phyloP scores from a whole-genome alignment of 2,888 invertebrate species.

The Hypomecis punctinalis region DNA sequence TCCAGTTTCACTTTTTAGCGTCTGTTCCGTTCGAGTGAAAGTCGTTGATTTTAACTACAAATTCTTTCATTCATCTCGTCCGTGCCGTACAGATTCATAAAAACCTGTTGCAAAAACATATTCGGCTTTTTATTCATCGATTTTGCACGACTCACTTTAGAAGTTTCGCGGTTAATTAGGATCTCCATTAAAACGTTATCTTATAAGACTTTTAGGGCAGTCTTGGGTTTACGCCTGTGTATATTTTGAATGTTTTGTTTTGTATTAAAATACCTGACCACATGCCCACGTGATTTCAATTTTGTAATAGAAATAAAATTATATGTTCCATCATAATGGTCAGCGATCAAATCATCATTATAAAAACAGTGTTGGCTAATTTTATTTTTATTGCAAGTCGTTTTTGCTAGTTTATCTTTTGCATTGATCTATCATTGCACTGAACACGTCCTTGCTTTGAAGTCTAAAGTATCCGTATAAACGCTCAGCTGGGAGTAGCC shows the following conservation, averaged over 20 bases:
- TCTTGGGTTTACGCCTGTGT: slow-evolving; percentile 12
- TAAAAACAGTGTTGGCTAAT: slow-evolving; percentile 30
- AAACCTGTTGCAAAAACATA: slow-evolving; percentile 33
- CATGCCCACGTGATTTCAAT: slow-evolving; percentile 1
- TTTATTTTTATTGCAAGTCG: slow-evolving; percentile 26
- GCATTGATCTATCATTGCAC: slow-evolving; percentile 44
- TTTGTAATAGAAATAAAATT: slow-evolving; percentile 20
- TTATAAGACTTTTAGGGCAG: slow-evolving; percentile 15
- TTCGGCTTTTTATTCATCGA: slow-evolving; percentile 29
- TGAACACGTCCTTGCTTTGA: slow-evolving; percentile 53
- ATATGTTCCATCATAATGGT: slow-evolving; percentile 11
- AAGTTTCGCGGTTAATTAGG: slow-evolving; percentile 40
- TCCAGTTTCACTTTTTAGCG: slow-evolving; percentile 83
- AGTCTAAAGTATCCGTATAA: slow-evolving; percentile 55
- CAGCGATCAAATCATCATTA: slow-evolving; percentile 28
- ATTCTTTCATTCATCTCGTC: slow-evolving; percentile 75
- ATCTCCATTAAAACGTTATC: slow-evolving; percentile 28
- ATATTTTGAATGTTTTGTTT: slow-evolving; percentile 18
- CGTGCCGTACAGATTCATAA: slow-evolving; percentile 51
- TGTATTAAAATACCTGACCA: slow-evolving; percentile 2
- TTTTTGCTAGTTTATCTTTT: slow-evolving; percentile 41
- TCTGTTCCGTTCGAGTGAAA: slow-evolving; percentile 71
- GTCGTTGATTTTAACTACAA: slow-evolving; percentile 70
- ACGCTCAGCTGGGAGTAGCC: slow-evolving; percentile 56
- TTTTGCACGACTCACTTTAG: slow-evolving; percentile 18